These are phyloP conservation scores for Orbicella faveolata DNA, from an alignment of 64 coral and sea anemone species.

Conservation along the genomic window DNA sequence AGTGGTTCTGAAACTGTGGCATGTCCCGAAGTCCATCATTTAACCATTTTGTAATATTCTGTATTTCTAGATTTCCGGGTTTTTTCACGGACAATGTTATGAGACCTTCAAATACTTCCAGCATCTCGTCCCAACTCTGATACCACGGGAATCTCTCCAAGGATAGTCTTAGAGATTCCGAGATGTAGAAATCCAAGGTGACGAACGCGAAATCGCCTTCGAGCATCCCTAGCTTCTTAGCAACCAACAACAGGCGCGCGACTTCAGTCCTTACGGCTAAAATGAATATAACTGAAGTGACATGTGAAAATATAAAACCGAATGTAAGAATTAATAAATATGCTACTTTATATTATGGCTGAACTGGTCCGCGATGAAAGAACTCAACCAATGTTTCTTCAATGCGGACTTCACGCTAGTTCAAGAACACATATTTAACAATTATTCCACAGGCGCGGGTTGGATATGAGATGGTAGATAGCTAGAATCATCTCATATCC, in stretches of 20 bases:
- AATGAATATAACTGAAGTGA: conserved; percentile 62
- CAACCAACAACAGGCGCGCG: conserved; percentile 10
- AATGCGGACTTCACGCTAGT: too few species aligned
- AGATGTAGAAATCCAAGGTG: conserved; percentile 67
- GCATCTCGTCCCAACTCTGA: conserved; percentile 7
- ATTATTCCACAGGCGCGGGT: too few species aligned
- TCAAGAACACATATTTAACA: too few species aligned
- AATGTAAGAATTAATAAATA: not conserved
- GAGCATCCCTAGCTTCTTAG: conserved; percentile 58
- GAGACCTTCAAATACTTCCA: conserved; percentile 54
- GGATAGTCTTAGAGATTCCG: not conserved
- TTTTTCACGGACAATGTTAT: conserved; percentile 83
- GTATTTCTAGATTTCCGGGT: not conserved
- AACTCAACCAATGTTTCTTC: too few species aligned
- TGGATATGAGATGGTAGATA: too few species aligned
- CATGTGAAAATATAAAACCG: not conserved
- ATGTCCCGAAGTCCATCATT: not conserved
- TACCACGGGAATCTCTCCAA: not conserved
- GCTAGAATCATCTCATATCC: too few species aligned
- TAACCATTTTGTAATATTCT: conserved; percentile 25
- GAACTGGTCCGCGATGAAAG: too few species aligned
- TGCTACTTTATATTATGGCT: not conserved
- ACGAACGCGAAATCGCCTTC: conserved; percentile 68
- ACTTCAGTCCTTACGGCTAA: conserved; percentile 19
- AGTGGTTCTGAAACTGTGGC: not conserved